phyloP scores from a whole-genome alignment of 1,140 invertebrate genomes.

The Doryteuthis pealeii region DNA sequence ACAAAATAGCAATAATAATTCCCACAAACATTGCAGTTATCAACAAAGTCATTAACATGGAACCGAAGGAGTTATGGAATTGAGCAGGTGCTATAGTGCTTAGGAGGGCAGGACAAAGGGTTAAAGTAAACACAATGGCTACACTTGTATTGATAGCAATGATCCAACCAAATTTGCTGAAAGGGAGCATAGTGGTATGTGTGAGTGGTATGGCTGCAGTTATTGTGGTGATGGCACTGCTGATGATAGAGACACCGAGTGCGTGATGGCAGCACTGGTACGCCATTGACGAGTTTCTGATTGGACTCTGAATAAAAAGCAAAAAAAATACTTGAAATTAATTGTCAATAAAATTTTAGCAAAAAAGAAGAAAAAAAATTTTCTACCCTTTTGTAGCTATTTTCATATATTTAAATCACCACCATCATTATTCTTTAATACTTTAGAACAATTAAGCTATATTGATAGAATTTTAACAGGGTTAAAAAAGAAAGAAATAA shows the following conservation, averaged over 20 bases:
- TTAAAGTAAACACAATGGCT: conserved; percentile 48
- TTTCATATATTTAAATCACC: too few relatives aligned
- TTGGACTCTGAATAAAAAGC: conserved; percentile 19
- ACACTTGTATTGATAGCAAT: conserved; percentile 53
- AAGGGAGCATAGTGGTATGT: conserved; percentile 49
- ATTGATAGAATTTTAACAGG: too few relatives aligned
- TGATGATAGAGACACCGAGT: conserved; percentile 50
- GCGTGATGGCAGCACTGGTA: conserved; percentile 40
- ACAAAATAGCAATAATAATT: too few relatives aligned
- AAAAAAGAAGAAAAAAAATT: too few relatives aligned
- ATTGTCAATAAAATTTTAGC: too few relatives aligned
- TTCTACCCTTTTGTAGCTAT: too few relatives aligned
- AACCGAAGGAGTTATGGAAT: too few relatives aligned
- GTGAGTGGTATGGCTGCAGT: conserved; percentile 51
- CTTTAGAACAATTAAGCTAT: too few relatives aligned
- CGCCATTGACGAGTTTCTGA: conserved; percentile 33
- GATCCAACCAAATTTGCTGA: conserved; percentile 52
- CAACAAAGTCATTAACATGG: too few relatives aligned
- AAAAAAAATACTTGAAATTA: neutral
- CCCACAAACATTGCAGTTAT: too few relatives aligned
- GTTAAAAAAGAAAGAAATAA: too few relatives aligned
- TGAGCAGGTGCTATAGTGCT: conserved; percentile 39
- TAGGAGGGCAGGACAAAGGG: conserved; percentile 44
- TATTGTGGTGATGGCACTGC: conserved; percentile 53
- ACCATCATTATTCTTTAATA: too few relatives aligned